Percentiles rank a stretch among this genome's conserved stretches.
phyloP scores from a whole-genome alignment of 2,113 vertebrate species.

The Pangasianodon hypophthalmus region DNA sequence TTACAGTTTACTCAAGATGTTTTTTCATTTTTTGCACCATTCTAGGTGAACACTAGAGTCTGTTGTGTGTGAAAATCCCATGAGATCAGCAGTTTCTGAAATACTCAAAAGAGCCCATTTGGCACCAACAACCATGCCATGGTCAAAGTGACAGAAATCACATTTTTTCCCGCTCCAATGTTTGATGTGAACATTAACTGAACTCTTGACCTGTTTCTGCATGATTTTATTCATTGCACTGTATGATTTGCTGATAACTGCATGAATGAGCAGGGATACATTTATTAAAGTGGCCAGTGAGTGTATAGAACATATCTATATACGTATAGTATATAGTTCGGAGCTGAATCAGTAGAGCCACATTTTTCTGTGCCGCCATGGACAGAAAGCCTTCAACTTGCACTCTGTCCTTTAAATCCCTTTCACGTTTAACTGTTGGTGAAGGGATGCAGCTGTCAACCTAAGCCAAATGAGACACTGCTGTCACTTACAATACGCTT shows the following conservation, averaged over 20 bases:
- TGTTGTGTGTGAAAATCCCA: neutral
- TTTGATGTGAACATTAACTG: neutral
- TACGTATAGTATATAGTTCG: neutral
- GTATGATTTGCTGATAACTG: neutral
- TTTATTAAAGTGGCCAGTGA: neutral
- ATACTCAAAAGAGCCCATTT: neutral
- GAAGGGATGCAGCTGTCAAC: conserved; percentile 57
- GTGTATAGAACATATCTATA: neutral
- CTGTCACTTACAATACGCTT: conserved; percentile 63
- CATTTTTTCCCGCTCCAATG: too few relatives aligned
- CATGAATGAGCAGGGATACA: neutral
- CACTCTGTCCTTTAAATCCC: rapidly evolving
- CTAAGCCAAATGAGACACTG: conserved; percentile 61
- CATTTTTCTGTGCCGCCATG: neutral
- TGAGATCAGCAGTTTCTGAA: neutral
- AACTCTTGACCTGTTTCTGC: too few relatives aligned
- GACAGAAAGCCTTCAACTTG: conserved; percentile 12
- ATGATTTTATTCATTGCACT: neutral
- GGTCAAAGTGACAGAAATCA: neutral
- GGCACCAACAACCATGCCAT: neutral
- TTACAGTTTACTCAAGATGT: neutral
- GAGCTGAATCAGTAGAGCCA: neutral
- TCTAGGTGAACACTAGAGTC: neutral
- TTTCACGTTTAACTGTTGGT: conserved; percentile 21
- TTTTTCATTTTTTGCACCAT: neutral